Evolutionary conservation across 2,888 invertebrate species (phyloP).

Genomic region (Chrysolina oricalcia): DNA sequence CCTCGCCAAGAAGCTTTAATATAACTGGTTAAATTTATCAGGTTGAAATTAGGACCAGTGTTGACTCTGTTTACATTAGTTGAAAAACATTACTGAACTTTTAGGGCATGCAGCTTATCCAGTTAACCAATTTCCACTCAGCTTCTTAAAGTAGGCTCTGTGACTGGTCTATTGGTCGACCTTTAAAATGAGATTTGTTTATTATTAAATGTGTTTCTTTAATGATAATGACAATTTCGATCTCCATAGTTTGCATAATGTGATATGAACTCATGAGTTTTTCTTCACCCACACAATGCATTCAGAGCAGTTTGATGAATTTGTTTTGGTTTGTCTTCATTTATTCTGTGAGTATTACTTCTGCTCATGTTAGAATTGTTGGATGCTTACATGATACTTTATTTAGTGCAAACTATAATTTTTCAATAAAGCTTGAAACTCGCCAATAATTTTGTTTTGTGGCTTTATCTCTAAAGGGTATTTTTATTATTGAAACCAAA

Average conservation of each 20-base stretch:
- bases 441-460: too few species aligned
- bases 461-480: not conserved
- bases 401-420: too few species aligned
- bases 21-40: too few species aligned
- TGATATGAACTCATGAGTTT: not conserved
- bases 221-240: not conserved
- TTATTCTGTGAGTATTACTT: not conserved
- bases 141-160: not conserved
- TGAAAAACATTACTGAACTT: too few species aligned
- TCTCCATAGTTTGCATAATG: slow-evolving; percentile 8
- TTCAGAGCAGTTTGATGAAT: not conserved
- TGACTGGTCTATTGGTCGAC: slow-evolving; percentile 9
- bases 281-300: not conserved
- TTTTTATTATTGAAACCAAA: not conserved
- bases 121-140: too few species aligned
- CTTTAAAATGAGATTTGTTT: not conserved
- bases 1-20: too few species aligned
- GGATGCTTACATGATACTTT: not conserved
- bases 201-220: not conserved
- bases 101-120: too few species aligned
- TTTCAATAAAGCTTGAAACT: too few species aligned
- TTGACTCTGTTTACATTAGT: too few species aligned
- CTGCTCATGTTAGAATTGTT: not conserved
- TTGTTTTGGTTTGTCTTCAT: not conserved
- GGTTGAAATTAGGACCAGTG: too few species aligned